phyloP scores from a whole-genome alignment of 2,797 vertebrate species.

The Hippocampus kuda region DNA sequence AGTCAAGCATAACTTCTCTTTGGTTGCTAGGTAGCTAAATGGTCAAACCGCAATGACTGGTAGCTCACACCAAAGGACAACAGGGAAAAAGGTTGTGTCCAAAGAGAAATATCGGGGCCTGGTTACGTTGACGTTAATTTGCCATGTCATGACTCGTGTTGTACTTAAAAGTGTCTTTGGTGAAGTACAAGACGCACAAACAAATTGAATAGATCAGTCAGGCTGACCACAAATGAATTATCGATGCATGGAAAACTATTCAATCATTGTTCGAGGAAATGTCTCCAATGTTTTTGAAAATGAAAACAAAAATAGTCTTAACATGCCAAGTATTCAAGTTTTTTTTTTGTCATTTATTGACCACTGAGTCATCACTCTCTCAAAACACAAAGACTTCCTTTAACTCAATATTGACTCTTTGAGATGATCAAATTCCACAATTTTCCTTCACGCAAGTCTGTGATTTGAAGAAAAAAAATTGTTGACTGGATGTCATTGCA shows the following conservation, averaged over 20 bases:
- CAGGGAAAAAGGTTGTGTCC: background rate
- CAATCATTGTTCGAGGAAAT: no score
- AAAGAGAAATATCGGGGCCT: background rate
- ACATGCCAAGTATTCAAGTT: background rate
- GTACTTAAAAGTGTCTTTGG: background rate
- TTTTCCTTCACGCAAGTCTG: background rate
- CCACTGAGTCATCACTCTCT: no score
- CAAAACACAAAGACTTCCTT: no score
- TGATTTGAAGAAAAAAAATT: background rate
- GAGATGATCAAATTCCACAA: background rate
- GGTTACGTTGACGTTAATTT: no score
- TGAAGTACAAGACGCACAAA: background rate
- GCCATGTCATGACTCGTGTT: background rate
- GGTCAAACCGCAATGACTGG: background rate
- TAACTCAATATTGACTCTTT: no score
- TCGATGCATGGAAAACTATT: no score
- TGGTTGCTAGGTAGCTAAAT: background rate
- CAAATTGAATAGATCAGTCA: background rate
- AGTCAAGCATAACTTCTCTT: background rate
- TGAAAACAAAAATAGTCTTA: no score
- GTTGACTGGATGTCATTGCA: background rate
- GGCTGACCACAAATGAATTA: background rate
- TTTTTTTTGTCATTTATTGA: background rate
- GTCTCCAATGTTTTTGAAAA: no score
- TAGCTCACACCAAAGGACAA: background rate